Conservation (phyloP, 37 sponge, comb jelly and placozoan species). For the Mnemiopsis leidyi region DNA sequence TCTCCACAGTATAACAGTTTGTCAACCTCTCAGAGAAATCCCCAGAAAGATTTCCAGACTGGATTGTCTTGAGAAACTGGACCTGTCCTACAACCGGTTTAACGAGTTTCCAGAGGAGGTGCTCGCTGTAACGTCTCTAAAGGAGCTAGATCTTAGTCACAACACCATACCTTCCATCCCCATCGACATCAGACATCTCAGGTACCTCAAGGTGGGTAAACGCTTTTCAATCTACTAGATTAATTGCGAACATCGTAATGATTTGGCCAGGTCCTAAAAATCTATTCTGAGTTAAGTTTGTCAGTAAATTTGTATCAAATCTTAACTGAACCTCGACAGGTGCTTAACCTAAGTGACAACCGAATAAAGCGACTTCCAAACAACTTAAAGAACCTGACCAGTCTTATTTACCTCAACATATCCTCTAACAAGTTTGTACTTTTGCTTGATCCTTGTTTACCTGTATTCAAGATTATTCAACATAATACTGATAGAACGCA, state of each 20-base stretch:
- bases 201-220: not conserved
- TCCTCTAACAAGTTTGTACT: slow-evolving; percentile 37
- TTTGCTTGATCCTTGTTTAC: too few relatives aligned
- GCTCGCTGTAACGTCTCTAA: not conserved
- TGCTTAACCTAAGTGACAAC: slow-evolving; percentile 27
- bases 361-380: not conserved
- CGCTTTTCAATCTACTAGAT: too few relatives aligned
- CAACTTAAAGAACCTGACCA: not conserved
- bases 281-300: too few relatives aligned
- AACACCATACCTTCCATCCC: not conserved
- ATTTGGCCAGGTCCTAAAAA: too few relatives aligned
- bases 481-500: too few relatives aligned
- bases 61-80: slow-evolving; percentile 19
- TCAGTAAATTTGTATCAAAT: too few relatives aligned
- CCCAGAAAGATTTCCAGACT: not conserved
- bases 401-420: not conserved
- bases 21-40: not conserved
- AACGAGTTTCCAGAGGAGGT: slow-evolving; percentile 13
- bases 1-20: too few relatives aligned
- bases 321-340: too few relatives aligned
- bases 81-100: slow-evolving; percentile 51
- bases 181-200: slow-evolving; percentile 5
- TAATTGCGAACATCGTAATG: too few relatives aligned
- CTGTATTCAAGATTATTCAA: too few relatives aligned
- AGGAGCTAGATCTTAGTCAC: slow-evolving; percentile 46